Evolutionary conservation across 2,113 vertebrate genomes (phyloP), one percentile per base, ranked within the genome.

Genomic region (Rana temporaria): DNA sequence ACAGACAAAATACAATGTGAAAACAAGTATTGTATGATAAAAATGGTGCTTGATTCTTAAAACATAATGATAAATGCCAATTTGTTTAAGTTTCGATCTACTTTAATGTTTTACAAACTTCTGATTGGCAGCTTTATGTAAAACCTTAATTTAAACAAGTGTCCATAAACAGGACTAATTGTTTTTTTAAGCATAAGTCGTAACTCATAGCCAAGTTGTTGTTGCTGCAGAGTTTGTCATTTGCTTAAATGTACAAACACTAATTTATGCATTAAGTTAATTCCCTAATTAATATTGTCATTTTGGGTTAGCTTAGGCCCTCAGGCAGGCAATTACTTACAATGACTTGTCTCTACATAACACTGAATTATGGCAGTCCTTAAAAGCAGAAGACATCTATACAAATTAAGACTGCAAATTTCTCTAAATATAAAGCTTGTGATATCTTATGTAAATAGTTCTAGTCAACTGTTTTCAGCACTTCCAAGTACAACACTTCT

Each of bases 231-330:
- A 74, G 30, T 74, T 74, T 74, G 71, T 74, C 55, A 74, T 55
- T 74, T 56, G 59, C 15, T 34, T 24, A 18, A 57, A 57, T 74
- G 22, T 59, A 32, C 26, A 38, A 74, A 59, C 15, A 34, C 18
- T 66, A 78, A 78, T 78, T 78, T 78, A 78, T 78, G 63, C 42
- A 78, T 78, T 12, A 18, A 24, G 42, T 34, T 78, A 78, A 78
- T 78, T 78, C 62, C 19, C 75, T 78, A 65, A 66, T 78, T 78
- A 78, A 78, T 78, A 78, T 30, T 66, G 75, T 78, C 62, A 78
- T 78, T 78, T 66, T 78, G 38, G 68, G 9, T 53, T 66, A 78
- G 38, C 38, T 32, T 66, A 66, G 62, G 42, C 38, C 63, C 63
- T 66, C 20, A 66, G 63, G 75, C 75, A 66, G 42, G 62, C 75